Percentiles rank a stretch among this genome's conserved stretches.
Conservation (phyloP, 2,797 vertebrate species). For the Decapterus maruadsi region DNA sequence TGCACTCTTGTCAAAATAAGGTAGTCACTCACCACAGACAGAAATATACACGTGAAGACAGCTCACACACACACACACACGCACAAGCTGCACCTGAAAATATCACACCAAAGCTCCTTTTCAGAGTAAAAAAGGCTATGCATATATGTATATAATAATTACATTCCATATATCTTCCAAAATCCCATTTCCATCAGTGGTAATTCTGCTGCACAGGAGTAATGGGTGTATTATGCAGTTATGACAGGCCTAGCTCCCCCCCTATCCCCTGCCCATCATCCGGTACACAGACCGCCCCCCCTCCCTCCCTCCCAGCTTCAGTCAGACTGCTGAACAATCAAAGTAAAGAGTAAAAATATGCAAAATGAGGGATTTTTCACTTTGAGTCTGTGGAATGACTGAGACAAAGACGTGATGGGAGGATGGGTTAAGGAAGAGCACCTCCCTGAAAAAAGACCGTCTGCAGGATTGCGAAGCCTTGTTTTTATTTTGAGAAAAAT, state of each 20-base stretch:
- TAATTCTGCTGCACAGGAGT: slow-evolving; percentile 84
- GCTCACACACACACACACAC: slow-evolving; percentile 6
- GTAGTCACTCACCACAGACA: slow-evolving; percentile 30
- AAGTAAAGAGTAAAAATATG: slow-evolving; percentile 76
- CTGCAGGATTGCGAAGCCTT: slow-evolving; percentile 4
- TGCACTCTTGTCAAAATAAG: slow-evolving; percentile 15
- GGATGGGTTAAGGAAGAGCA: slow-evolving; percentile 30
- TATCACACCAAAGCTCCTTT: slow-evolving; percentile 67
- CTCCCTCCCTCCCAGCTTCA: slow-evolving; percentile 52
- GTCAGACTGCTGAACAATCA: slow-evolving; percentile 79
- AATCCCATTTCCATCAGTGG: slow-evolving; percentile 86
- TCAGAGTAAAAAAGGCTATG: slow-evolving; percentile 76
- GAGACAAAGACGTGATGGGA: slow-evolving; percentile 54
- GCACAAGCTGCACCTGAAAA: slow-evolving; percentile 53
- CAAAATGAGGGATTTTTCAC: slow-evolving; percentile 72
- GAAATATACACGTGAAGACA: slow-evolving; percentile 42
- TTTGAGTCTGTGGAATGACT: slow-evolving; percentile 60
- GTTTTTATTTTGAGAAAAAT: slow-evolving; percentile 6
- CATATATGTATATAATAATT: slow-evolving; percentile 88
- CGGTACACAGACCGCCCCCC: slow-evolving; percentile 33
- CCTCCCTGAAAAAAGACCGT: slow-evolving; percentile 7
- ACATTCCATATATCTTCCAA: slow-evolving; percentile 86
- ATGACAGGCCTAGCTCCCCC: slow-evolving; percentile 80
- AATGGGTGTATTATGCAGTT: slow-evolving; percentile 86
- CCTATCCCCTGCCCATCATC: slow-evolving; percentile 66